phyloP scores from a whole-genome alignment of 2,888 invertebrate species.

The Parapristionchus giblindavisi region DNA sequence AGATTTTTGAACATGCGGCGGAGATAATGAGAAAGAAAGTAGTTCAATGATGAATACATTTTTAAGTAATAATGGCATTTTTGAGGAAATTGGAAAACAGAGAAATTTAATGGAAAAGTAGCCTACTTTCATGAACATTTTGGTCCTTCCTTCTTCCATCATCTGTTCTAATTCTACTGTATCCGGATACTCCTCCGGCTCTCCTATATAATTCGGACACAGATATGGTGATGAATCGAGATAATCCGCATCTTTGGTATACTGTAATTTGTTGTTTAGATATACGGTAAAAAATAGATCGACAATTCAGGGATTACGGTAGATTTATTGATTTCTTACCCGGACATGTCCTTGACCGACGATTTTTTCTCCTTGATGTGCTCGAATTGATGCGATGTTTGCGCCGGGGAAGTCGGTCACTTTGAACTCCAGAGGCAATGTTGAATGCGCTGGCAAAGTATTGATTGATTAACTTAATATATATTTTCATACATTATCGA shows the following conservation, averaged over 20 bases:
- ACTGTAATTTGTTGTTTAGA: background rate
- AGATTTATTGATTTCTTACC: background rate
- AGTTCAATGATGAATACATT: too few species aligned
- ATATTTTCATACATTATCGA: too few species aligned
- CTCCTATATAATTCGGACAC: slow-evolving; percentile 12
- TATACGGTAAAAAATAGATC: background rate
- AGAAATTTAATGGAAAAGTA: too few species aligned
- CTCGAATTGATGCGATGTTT: background rate
- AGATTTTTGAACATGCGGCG: too few species aligned
- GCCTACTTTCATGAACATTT: background rate
- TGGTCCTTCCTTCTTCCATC: background rate
- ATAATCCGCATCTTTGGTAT: background rate
- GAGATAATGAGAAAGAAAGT: too few species aligned
- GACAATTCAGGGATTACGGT: background rate
- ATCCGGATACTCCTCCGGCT: background rate
- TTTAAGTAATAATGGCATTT: too few species aligned
- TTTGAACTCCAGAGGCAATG: background rate
- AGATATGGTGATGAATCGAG: slow-evolving; percentile 29
- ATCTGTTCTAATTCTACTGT: background rate
- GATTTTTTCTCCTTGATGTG: background rate
- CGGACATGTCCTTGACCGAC: slow-evolving; percentile 28
- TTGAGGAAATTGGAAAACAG: too few species aligned
- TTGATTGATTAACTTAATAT: too few species aligned
- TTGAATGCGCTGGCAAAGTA: slow-evolving; percentile 5
- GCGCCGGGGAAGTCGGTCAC: slow-evolving; percentile 12